Base-by-base conservation (phyloP, 2,113 vertebrate genomes). In the Perca flavescens region DNA sequence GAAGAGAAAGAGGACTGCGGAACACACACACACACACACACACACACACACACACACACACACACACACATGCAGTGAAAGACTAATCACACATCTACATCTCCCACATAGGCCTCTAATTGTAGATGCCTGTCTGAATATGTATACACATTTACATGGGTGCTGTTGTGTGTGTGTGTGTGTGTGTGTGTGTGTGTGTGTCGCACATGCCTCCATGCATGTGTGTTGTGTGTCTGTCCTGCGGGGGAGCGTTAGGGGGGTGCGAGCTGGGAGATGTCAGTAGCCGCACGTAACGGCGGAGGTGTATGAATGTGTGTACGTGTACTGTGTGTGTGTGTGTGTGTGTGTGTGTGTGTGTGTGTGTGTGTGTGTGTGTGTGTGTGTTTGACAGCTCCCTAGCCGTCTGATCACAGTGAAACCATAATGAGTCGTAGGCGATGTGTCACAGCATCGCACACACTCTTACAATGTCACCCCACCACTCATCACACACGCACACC, bases 361-460 rank as follows among this genome's bases (percentile, higher is more conserved):
- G 28, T 43, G 73, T 76, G 72, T 58, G 82, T 68, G 74, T 72
- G 83, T 76, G 79, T 79, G 75, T 83, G 47, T 63, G 69, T 79
- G 85, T 73, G 88, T 22, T 83, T 94, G 93, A 94, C 91, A 93
- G 93, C 85, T 93, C 89, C 88, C 84, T 63, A 85, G 86, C 87
- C 67, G 84, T 86, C 85, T 93, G 92, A 93, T 95, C 91, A 92
- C 87, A 93, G 89, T 85, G 90, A 90, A 93, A 90, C 91, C 84
- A 82, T 94, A 94, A 95, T 94, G 92, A 95, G 93, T 93, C 77
- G 91, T 91, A 90, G 94, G 94, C 84, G 88, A 85, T 90, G 82
- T 91, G 91, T 93, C 92, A 86, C 80, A 84, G 88, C 80, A 85
- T 76, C 65, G 80, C 90, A 84, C 90, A 90, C 87, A 92, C 81